Conservation (phyloP, 2,888 invertebrate species). For the Polymixis lichenea region DNA sequence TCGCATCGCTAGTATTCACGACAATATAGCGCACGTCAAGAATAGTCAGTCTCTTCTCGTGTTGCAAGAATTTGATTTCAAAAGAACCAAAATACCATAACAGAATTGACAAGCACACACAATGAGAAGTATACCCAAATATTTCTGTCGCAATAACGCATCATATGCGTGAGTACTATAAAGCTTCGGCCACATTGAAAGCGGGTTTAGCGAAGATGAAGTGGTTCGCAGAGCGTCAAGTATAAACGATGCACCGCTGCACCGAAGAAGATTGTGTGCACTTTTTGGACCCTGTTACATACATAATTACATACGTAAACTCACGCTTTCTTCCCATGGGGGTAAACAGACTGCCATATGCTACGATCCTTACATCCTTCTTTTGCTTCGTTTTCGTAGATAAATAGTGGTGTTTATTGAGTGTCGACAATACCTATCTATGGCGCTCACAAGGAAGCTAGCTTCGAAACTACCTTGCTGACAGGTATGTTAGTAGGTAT, state of each 20-base stretch:
- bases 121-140: slow-evolving; percentile 11
- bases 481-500: background rate
- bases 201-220: background rate
- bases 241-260: background rate
- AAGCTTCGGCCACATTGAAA: slow-evolving; percentile 3
- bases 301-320: background rate
- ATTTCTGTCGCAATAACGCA: slow-evolving; percentile 33
- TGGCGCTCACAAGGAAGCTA: background rate
- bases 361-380: too few relatives aligned
- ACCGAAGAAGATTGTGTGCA: background rate
- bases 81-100: background rate
- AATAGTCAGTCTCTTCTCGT: background rate
- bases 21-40: background rate
- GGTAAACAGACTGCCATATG: too few relatives aligned
- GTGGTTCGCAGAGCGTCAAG: background rate
- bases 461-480: background rate
- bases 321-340: too few relatives aligned
- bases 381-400: too few relatives aligned
- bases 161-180: slow-evolving; percentile 27
- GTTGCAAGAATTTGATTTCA: background rate
- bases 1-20: too few relatives aligned
- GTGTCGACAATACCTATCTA: background rate
- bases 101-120: background rate
- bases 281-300: background rate
- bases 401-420: background rate